Evolutionary conservation across 2,888 invertebrate species (phyloP).

Genomic region (Octodonta nipae): DNA sequence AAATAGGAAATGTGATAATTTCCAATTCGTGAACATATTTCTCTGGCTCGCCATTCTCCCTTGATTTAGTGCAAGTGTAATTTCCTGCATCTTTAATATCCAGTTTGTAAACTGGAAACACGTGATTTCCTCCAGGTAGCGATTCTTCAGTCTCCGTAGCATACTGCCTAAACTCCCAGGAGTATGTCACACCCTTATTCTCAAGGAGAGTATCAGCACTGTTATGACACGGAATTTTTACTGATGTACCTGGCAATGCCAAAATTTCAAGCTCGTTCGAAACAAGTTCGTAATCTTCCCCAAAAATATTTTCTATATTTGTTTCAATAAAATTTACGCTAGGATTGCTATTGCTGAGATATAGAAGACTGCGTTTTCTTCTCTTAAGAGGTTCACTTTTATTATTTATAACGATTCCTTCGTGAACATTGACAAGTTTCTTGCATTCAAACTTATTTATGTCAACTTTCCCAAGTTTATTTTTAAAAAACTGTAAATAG

Average conservation of each 20-base stretch:
- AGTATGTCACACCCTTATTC: conserved; percentile 10
- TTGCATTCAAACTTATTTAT: conserved; percentile 13
- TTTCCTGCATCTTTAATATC: conserved; percentile 30
- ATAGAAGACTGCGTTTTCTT: conserved; percentile 21
- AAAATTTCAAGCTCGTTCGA: too few species aligned
- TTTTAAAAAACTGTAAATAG: conserved; percentile 11
- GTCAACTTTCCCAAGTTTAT: conserved; percentile 11
- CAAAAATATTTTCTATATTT: too few species aligned
- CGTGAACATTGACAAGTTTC: conserved; percentile 13
- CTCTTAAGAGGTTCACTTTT: conserved; percentile 15
- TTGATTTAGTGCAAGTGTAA: conserved; percentile 28
- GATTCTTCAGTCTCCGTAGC: conserved; percentile 11
- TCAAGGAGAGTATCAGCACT: conserved; percentile 11
- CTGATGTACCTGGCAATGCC: conserved; percentile 16
- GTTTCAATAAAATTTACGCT: too few species aligned
- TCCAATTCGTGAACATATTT: conserved; percentile 27
- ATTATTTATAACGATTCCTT: conserved; percentile 19
- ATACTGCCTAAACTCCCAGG: conserved; percentile 18
- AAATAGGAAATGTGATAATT: conserved; percentile 28
- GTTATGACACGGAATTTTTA: conserved; percentile 17
- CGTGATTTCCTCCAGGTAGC: conserved; percentile 19
- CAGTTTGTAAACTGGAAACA: conserved; percentile 25
- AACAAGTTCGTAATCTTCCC: conserved; percentile 16
- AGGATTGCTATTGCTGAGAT: conserved; percentile 17
- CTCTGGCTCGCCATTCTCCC: conserved; percentile 13